Evolutionary conservation across 2,113 vertebrate species (phyloP), one percentile per base, ranked within the genome.

Genomic region (Ammodytes marinus): DNA sequence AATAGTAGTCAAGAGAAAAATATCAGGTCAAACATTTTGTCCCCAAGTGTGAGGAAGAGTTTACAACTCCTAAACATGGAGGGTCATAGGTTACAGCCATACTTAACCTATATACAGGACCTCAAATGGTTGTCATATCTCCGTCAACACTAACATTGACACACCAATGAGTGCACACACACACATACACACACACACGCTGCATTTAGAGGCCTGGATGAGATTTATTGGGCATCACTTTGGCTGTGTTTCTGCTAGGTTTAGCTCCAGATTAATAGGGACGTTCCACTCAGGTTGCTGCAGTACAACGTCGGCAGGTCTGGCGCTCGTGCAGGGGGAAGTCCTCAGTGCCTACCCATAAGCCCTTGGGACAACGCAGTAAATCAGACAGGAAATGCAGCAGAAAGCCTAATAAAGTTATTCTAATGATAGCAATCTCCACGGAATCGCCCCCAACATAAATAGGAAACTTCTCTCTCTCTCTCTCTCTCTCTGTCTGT

Each of bases 321-420:
- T 85, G 88, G 69, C 84, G 69, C 84, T 86, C 17, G 45, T 75
- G 82, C 78, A 73, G 83, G 66, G 61, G 82, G 27, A 27, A 89
- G 89, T 82, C 88, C 79, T 92, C 84, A 13, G 80, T 57, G 92
- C 79, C 87, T 93, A 86, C 91, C 89, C 87, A 85, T 52, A 37
- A 93, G 91, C 93, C 92, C 93, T 50, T 80, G 93, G 90, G 93
- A 94, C 86, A 78, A 73, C 80, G 77, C 92, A 93, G 89, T 92
- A 92, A 94, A 95, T 94, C 91, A 92, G 87, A 92, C 91, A 94
- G 94, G 90, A 94, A 95, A 94, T 91, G 91, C 91, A 91, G 89
- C 93, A 92, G 91, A 94, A 94, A 90, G 88, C 80, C 92, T 87
- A 92, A 93, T 93, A 94, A 90, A 94, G 89, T 91, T 93, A 91